phyloP scores from a whole-genome alignment of 2,797 vertebrate genomes.

The Synanceia verrucosa region DNA sequence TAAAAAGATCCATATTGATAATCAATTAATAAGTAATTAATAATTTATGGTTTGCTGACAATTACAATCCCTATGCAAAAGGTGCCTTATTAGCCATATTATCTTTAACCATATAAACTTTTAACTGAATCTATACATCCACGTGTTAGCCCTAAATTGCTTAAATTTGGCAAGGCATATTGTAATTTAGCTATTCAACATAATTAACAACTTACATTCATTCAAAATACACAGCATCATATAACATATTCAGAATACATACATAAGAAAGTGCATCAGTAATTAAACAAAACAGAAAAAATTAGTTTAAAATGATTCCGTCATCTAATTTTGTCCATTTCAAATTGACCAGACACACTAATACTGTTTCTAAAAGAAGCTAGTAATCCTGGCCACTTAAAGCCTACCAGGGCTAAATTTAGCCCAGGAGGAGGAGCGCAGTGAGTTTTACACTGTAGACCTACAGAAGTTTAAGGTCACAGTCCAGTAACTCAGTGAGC shows the following conservation, averaged over 20 bases:
- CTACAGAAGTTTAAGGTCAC: background rate
- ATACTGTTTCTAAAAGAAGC: slow-evolving; percentile 62
- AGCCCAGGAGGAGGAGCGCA: slow-evolving; percentile 1
- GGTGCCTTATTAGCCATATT: background rate
- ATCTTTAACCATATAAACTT: too few species aligned
- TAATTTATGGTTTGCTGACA: background rate
- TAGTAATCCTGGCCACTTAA: slow-evolving; percentile 64
- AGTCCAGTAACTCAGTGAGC: background rate
- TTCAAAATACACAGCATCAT: background rate
- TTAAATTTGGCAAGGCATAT: background rate
- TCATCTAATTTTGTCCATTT: background rate
- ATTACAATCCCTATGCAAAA: background rate
- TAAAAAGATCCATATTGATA: too few species aligned
- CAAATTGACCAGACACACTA: slow-evolving; percentile 34
- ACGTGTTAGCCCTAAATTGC: background rate
- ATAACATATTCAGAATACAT: background rate
- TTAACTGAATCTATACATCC: background rate
- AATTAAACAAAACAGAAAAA: background rate
- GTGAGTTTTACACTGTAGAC: background rate
- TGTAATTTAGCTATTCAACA: background rate
- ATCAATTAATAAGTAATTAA: too few species aligned
- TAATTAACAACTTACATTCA: background rate
- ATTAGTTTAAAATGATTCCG: background rate
- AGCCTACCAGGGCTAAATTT: slow-evolving; percentile 32
- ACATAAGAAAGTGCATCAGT: background rate